A percentile compares a stretch with the other conserved stretches of the same genome.
phyloP scores from a whole-genome alignment of 2,888 invertebrate genomes.

The Aleiodes testaceus region DNA sequence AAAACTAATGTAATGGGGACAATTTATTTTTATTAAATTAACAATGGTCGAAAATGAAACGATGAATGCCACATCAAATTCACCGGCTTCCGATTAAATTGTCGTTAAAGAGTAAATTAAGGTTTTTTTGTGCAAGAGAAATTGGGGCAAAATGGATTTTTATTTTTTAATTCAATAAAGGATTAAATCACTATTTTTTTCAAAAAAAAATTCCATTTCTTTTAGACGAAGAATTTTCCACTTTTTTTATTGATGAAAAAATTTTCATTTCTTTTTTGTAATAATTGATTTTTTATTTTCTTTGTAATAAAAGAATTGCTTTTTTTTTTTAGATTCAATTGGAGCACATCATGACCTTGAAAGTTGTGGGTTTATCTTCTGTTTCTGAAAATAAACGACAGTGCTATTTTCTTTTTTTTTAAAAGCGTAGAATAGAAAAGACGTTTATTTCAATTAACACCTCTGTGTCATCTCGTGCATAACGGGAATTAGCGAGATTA shows the following conservation, averaged over 20 bases:
- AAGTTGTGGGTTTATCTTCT: neutral
- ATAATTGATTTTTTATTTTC: neutral
- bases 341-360: slow-evolving; percentile 8
- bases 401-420: neutral
- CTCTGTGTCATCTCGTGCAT: slow-evolving; percentile 9
- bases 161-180: too few species aligned
- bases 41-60: neutral
- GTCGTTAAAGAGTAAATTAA: neutral
- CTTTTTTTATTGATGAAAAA: too few species aligned
- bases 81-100: neutral
- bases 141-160: too few species aligned
- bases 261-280: too few species aligned
- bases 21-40: neutral
- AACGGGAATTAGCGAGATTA: slow-evolving; percentile 6
- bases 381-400: neutral
- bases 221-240: too few species aligned
- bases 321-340: neutral
- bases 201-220: too few species aligned
- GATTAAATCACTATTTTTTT: too few species aligned
- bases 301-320: neutral
- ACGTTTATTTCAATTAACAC: slow-evolving; percentile 10
- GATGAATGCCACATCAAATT: neutral
- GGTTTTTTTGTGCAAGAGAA: too few species aligned
- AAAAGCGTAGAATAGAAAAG: neutral
- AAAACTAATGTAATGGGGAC: neutral